These are phyloP conservation scores for Alligator sinensis DNA, from an alignment of 2,113 vertebrate genomes.

Conservation along the genomic window DNA sequence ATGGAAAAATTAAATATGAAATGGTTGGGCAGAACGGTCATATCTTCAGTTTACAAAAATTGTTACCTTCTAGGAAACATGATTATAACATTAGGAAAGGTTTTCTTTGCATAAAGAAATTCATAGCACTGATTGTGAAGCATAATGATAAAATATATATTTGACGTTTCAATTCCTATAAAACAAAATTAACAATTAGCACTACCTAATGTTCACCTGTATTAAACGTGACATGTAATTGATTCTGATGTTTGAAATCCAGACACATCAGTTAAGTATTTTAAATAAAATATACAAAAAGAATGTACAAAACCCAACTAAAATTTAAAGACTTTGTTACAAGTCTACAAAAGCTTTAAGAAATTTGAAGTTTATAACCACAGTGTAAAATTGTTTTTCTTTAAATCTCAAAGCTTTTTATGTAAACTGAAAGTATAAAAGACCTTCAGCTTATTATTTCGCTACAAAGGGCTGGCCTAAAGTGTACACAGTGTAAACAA, in stretches of 20 bases:
- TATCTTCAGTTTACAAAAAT: conserved; percentile 75
- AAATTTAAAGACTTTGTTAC: conserved; percentile 87
- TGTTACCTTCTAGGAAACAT: conserved; percentile 77
- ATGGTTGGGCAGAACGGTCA: conserved; percentile 75
- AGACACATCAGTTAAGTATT: conserved; percentile 80
- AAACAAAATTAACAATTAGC: conserved; percentile 83
- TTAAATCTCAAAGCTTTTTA: conserved; percentile 86
- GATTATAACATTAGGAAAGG: conserved; percentile 80
- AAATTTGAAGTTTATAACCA: conserved; percentile 86
- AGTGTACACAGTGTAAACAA: conserved; percentile 86
- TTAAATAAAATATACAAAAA: conserved; percentile 88
- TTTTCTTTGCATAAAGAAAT: conserved; percentile 82
- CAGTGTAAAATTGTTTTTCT: conserved; percentile 85
- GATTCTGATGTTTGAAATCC: conserved; percentile 80
- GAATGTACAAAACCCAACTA: conserved; percentile 85
- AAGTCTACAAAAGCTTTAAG: conserved; percentile 87
- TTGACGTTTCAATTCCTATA: conserved; percentile 78
- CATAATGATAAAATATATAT: conserved; percentile 84
- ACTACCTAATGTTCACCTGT: conserved; percentile 80
- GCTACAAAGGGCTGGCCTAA: conserved; percentile 85
- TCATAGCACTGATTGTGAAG: conserved; percentile 85
- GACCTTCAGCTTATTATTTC: conserved; percentile 82
- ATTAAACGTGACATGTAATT: conserved; percentile 82
- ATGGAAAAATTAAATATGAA: conserved; percentile 66
- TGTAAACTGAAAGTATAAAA: conserved; percentile 84